Evolutionary conservation across 2,797 vertebrate genomes (phyloP).

Genomic region (Phoeniculus purpureus): DNA sequence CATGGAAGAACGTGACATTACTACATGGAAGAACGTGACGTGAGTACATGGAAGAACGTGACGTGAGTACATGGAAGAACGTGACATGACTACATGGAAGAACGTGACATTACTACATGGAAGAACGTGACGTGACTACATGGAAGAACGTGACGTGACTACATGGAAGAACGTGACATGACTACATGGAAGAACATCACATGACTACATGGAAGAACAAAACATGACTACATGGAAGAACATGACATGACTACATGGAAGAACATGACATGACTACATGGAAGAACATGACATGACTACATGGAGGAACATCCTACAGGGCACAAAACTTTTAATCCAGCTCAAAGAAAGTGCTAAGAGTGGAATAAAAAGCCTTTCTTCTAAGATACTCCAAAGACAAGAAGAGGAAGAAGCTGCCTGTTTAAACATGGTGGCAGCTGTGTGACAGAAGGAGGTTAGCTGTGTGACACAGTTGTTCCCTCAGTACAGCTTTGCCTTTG

Average conservation of each 20-base stretch:
- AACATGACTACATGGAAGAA: background rate
- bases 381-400: background rate
- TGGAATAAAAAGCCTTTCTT: background rate
- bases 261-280: background rate
- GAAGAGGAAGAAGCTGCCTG: background rate
- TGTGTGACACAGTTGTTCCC: background rate
- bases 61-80: too few relatives aligned
- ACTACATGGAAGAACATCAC: background rate
- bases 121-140: background rate
- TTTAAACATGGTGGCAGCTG: background rate
- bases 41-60: background rate
- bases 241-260: background rate
- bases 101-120: too few relatives aligned
- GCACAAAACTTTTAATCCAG: background rate
- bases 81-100: background rate
- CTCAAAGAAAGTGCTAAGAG: background rate
- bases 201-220: too few relatives aligned
- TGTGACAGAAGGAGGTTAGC: background rate
- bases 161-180: too few relatives aligned
- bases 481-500: background rate
- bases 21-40: background rate
- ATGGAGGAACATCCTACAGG: background rate
- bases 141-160: too few relatives aligned
- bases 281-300: background rate
- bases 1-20: background rate